Base-by-base conservation (phyloP, 2,113 vertebrate genomes). In the Procavia capensis region DNA sequence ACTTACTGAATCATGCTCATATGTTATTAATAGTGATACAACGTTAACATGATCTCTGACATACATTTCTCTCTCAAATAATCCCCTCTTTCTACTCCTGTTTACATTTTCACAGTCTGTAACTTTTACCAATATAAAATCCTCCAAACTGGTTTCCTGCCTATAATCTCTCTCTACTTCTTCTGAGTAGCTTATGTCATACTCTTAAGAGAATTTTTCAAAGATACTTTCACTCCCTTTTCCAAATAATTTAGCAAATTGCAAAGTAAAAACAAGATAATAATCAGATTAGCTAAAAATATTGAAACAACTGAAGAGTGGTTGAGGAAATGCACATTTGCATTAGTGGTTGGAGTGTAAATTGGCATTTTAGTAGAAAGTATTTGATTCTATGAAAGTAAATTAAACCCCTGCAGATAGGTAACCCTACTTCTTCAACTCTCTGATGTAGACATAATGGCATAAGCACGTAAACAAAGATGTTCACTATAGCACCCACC, bases 221-320 rank as follows among this genome's bases (percentile, higher is more conserved):
- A 75, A 63, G 91, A 34, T n/a, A 29, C 0, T n/a, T 64, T 79
- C 45, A 45, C 11, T 79, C 3, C 34, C 2, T 66, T 86, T 22
- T 70, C 82, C 45, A 64, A 91, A 82, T 87, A 78, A 87, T 22
- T 83, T 89, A 95, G 81, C 61, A 87, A 39, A n/a, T 79, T 79
- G 36, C 31, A 90, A 90, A 16, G 9, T 80, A 87, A 84, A 84
- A 93, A 27, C 22, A 90, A 72, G n/a, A 86, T 36, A 54, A 16
- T 70, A 31, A 86, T 50, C 34, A 75, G 2, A 54, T 78, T 61
- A 88, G 22, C 78, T 95, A 39, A 95, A 85, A 63, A 39, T 59
- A 86, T 17, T 85, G 16, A 90, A 88, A 79, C 61, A 66, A 57
- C 27, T 88, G 36, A 94, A 80, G 39, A 78, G 0, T 22, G 45